These are phyloP conservation scores for Argyrosomus japonicus DNA, from an alignment of 2,113 vertebrate species.

Conservation along the genomic window DNA sequence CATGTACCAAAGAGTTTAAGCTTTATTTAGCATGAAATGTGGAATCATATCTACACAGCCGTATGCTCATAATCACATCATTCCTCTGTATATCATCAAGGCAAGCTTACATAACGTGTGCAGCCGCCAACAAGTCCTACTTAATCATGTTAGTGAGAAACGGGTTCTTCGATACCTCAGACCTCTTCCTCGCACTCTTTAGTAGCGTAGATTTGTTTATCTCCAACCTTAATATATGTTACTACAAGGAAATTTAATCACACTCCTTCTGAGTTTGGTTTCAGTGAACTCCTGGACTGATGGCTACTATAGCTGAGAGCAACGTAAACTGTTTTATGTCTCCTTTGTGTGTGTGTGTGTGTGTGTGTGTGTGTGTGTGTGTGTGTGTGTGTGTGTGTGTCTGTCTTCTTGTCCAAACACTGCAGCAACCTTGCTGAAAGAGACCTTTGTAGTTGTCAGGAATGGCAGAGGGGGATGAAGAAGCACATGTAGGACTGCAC, in stretches of 20 bases:
- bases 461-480: constrained; percentile 5
- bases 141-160: constrained; percentile 49
- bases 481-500: constrained; percentile 7
- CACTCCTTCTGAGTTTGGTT: constrained; percentile 13
- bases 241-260: constrained; percentile 19
- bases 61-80: constrained; percentile 40
- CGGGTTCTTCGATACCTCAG: not conserved
- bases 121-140: constrained; percentile 45
- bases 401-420: not conserved
- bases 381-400: constrained; percentile 6
- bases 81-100: constrained; percentile 47
- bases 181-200: constrained; percentile 29
- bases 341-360: constrained; percentile 1
- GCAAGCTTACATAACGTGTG: constrained; percentile 30
- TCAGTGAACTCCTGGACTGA: constrained; percentile 13
- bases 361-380: constrained; percentile 10
- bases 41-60: constrained; percentile 28
- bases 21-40: constrained; percentile 57
- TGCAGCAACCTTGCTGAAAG: constrained; percentile 36
- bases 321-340: not conserved
- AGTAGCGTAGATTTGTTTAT: constrained; percentile 35
- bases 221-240: not conserved
- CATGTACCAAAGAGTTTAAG: constrained; percentile 30
- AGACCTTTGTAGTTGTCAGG: constrained; percentile 31
- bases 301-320: constrained; percentile 17